Base-by-base conservation (phyloP, 2,113 vertebrate species). In the Ivindomyrus marchei region DNA sequence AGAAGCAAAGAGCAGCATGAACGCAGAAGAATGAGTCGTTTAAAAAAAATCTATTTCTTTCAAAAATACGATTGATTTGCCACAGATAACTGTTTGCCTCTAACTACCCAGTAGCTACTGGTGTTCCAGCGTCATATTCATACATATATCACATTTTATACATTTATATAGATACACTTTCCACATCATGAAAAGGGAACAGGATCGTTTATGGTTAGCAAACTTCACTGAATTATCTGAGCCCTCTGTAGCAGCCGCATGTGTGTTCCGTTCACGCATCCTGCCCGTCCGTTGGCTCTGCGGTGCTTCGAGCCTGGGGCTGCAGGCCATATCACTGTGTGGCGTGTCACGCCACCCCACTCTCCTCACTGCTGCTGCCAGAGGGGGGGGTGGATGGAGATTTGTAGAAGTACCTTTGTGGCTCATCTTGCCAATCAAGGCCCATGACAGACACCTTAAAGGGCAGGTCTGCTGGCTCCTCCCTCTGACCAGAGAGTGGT, bases 51-150 rank as follows among this genome's bases (percentile, higher is more conserved):
- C 93, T 88, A 91, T 90, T 90, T 92, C 91, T 92, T 91, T 92
- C 93, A 91, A 93, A 93, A 90, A 93, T 93, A 91, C 92, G 93
- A 91, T 86, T 93, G 74, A 90, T 85, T 86, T 58, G 85, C 92
- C 92, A 92, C 93, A 94, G 94, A 95, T 96, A 95, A 95, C 95
- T 94, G 96, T 95, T 95, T 94, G 93, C 96, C 94, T 96, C 95
- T 92, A 95, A 95, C 94, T 94, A 95, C 95, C 94, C 94, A 96
- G 95, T 94, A 94, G 87, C 94, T 91, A 94, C 95, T 95, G 94
- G 96, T 93, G 94, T 90, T 94, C 95, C 92, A 92, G 94, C 94
- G 95, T 95, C 96, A 94, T 96, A 96, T 95, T 96, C 93, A 93
- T 94, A 92, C 91, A 92, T 89, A 91, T 91, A 95, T 92, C 93